Percentiles rank a stretch among this genome's conserved stretches.
phyloP scores from a whole-genome alignment of 1,140 invertebrate species.

The Magallana ariakensis region DNA sequence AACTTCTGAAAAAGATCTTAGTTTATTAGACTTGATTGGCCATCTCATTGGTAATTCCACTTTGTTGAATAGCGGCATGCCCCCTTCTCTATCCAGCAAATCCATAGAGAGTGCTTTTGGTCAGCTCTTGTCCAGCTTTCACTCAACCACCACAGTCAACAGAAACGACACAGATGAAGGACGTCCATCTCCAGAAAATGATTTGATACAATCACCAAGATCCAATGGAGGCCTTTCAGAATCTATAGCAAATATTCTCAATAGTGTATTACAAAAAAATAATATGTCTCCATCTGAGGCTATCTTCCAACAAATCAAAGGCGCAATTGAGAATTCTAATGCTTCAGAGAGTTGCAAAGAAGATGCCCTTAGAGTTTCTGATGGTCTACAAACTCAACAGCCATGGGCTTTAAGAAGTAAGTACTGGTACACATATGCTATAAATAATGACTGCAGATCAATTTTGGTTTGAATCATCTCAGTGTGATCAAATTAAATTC shows the following conservation, averaged over 20 bases:
- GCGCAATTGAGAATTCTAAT: background rate
- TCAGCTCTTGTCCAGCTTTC: background rate
- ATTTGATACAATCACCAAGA: background rate
- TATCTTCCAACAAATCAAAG: background rate
- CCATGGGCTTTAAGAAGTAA: constrained; percentile 27
- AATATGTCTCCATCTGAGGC: background rate
- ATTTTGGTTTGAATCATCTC: too few species aligned
- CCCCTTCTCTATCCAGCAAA: background rate
- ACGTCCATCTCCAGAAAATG: background rate
- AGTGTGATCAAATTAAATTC: too few species aligned
- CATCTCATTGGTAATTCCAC: background rate
- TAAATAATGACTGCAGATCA: too few species aligned
- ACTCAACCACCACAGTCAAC: background rate
- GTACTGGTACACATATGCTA: background rate
- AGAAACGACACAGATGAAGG: background rate
- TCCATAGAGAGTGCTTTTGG: background rate
- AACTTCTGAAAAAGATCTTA: background rate
- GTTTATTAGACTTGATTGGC: background rate
- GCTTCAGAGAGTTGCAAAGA: background rate
- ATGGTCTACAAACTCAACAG: constrained; percentile 30
- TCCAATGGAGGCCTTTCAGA: background rate
- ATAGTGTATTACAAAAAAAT: background rate
- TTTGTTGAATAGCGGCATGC: background rate
- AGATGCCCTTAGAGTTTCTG: background rate
- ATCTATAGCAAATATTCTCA: background rate